phyloP scores from a whole-genome alignment of 2,113 vertebrate species.

The Herpetotheres cachinnans region DNA sequence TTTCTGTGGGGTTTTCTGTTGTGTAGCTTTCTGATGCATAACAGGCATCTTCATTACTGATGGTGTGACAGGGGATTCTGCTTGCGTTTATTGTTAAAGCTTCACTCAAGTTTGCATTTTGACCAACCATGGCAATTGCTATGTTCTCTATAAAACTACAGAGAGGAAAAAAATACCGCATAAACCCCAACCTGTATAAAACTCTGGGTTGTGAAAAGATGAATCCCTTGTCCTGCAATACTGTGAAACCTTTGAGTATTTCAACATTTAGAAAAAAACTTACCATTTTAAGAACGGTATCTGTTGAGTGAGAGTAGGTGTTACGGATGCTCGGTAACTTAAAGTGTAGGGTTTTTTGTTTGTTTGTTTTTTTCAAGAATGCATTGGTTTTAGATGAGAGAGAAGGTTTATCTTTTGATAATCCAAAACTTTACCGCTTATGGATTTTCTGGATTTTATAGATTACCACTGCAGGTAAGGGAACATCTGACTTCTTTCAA shows the following conservation, averaged over 20 bases:
- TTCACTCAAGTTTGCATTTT: not conserved
- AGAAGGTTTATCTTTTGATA: not conserved
- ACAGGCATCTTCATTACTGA: not conserved
- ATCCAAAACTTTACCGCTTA: not conserved
- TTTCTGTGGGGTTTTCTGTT: not conserved
- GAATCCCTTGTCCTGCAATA: not conserved
- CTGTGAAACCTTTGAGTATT: not conserved
- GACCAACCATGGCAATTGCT: not conserved
- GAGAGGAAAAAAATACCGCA: not conserved
- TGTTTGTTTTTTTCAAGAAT: not conserved
- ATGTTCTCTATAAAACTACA: not conserved
- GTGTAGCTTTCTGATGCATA: not conserved
- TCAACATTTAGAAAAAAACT: not conserved
- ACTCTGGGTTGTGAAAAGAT: not conserved
- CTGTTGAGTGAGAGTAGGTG: not conserved
- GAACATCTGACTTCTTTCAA: not conserved
- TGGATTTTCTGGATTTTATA: not conserved
- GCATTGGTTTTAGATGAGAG: not conserved
- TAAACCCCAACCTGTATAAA: not conserved
- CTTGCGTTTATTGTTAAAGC: not conserved
- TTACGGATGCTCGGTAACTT: not conserved
- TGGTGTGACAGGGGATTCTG: not conserved
- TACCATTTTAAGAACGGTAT: not conserved
- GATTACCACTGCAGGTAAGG: not conserved
- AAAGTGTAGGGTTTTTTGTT: not conserved